Base-by-base conservation (phyloP, 2,113 vertebrate species). In the Microcebus tavaratra region DNA sequence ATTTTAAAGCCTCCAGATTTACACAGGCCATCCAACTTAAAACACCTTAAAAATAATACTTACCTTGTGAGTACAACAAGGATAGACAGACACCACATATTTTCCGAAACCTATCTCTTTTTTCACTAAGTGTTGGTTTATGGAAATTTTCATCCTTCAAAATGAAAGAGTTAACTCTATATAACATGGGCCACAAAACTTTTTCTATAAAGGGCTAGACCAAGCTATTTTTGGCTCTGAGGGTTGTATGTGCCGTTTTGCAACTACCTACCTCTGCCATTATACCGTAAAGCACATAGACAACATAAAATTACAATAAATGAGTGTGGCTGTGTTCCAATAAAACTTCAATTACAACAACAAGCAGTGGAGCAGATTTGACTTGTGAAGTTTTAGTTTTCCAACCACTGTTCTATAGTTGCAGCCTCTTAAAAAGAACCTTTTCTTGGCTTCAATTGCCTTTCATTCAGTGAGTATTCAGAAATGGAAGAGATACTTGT, bases 331-430 rank as follows among this genome's bases (percentile, higher is more conserved):
- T 73, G 12, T 78, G 4, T 70, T 83, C 23, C 15, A 20, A 53
- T 53, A 45, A 57, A 72, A 27, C 67, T 88, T 72, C 50, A 57
- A 84, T 87, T n/a, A 17, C 8, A 82, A 76, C 73, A 95, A 25
- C 18, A 83, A 3, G 25, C 21, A 55, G 5, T 83, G 13, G 5
- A 55, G 13, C 6, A 88, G 3, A 93, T 91, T 92, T 92, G 48
- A 8, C 8, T 88, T 36, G 4, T 48, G 6, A 83, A 72, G 21
- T 7, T 55, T 0, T 34, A 85, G n/a, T 34, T 50, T 92, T 72
- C 42, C 18, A 75, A 34, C 36, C 9, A 3, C 8, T 88, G 7
- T 12, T 39, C 23, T 91, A 7, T 4, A 67, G 25, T 20, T 42
- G 23, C 7, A 61, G 10, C 4, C 8, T 82, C 34, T 57, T 21